Evolutionary conservation across 2,888 invertebrate genomes (phyloP).

Genomic region (Drosophila parthenogenetica): DNA sequence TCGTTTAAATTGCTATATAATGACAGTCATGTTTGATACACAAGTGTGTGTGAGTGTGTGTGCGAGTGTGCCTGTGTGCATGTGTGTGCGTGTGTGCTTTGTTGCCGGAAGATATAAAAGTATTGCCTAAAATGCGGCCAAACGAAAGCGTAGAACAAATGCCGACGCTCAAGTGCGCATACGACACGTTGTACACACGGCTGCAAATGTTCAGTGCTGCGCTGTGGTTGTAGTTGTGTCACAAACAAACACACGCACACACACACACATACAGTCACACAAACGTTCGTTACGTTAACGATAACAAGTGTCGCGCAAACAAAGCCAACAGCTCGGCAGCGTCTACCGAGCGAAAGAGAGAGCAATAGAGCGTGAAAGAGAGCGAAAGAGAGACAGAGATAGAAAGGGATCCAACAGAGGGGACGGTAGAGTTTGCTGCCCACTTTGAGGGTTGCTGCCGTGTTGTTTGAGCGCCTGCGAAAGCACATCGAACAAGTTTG

Average conservation of each 20-base stretch:
- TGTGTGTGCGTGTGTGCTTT: constrained; percentile 20
- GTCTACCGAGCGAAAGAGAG: neutral
- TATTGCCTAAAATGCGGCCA: constrained; percentile 61
- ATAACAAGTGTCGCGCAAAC: constrained; percentile 75
- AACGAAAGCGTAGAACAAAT: constrained; percentile 52
- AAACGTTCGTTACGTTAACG: constrained; percentile 39
- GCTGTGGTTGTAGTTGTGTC: constrained; percentile 42
- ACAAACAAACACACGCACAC: constrained; percentile 36
- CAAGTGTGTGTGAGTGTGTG: neutral
- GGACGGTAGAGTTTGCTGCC: neutral
- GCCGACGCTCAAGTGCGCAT: constrained; percentile 73
- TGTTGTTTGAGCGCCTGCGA: constrained; percentile 44
- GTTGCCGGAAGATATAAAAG: constrained; percentile 63
- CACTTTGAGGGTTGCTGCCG: constrained; percentile 5
- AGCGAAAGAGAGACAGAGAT: neutral
- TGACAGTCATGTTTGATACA: constrained; percentile 54
- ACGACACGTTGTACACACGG: constrained; percentile 69
- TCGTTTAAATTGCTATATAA: constrained; percentile 76
- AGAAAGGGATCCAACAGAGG: neutral
- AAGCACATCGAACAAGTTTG: constrained; percentile 62
- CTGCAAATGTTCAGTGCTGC: constrained; percentile 29
- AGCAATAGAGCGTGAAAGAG: neutral
- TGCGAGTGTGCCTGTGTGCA: neutral
- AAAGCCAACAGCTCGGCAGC: constrained; percentile 32
- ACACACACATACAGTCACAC: constrained; percentile 20